Evolutionary conservation across 2,797 vertebrate species (phyloP).

Genomic region (Furcifer pardalis): DNA sequence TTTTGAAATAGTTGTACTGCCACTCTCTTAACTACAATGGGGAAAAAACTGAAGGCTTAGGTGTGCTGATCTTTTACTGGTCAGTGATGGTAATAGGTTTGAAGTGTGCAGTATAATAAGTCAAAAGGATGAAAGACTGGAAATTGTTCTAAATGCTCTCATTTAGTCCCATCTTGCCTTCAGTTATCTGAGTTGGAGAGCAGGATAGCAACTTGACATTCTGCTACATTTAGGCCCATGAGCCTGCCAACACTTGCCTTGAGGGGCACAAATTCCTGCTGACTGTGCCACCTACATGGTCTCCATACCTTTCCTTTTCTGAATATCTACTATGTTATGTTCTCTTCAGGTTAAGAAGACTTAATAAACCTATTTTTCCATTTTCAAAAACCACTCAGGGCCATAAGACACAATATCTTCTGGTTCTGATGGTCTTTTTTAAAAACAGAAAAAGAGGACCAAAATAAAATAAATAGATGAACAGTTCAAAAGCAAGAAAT

Average conservation of each 20-base stretch:
- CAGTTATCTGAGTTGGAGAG: background rate
- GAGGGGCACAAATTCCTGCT: background rate
- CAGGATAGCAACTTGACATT: background rate
- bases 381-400: no score
- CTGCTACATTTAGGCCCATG: background rate
- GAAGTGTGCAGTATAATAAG: background rate
- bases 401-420: no score
- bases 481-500: no score
- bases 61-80: background rate
- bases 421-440: no score
- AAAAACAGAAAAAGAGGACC: no score
- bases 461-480: no score
- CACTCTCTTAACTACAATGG: background rate
- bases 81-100: background rate
- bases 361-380: background rate
- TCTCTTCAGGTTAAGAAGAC: background rate
- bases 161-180: background rate
- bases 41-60: background rate
- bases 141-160: background rate
- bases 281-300: background rate
- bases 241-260: background rate
- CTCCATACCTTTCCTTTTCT: background rate
- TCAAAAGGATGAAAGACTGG: background rate
- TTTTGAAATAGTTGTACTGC: no score
- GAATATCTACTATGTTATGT: background rate